These are phyloP conservation scores for Drosophila yakuba DNA, from an alignment of 1,140 invertebrate species.

Conservation along the genomic window DNA sequence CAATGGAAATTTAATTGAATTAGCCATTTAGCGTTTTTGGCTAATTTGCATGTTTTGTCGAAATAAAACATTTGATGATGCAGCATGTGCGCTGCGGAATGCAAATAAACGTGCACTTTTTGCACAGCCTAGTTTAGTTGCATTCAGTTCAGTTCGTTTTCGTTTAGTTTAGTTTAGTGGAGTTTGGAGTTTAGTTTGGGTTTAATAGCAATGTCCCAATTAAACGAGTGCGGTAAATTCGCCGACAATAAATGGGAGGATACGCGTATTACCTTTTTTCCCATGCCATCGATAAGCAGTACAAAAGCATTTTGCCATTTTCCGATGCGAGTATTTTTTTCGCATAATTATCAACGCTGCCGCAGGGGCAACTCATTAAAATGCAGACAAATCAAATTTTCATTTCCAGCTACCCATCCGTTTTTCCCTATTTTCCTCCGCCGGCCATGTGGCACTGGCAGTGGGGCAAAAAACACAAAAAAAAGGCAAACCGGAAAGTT, in stretches of 20 bases:
- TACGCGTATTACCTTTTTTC: background rate
- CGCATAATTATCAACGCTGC: constrained; percentile 65
- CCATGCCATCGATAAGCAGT: constrained; percentile 14
- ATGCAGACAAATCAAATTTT: constrained; percentile 74
- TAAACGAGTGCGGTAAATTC: constrained; percentile 43
- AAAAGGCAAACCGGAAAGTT: constrained; percentile 20
- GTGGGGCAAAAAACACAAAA: background rate
- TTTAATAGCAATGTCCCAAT: constrained; percentile 54
- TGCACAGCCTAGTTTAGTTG: constrained; percentile 23
- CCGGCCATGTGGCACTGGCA: constrained; percentile 4
- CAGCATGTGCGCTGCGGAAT: constrained; percentile 5
- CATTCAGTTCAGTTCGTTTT: constrained; percentile 8
- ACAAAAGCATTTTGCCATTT: constrained; percentile 15
- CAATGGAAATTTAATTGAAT: constrained; percentile 74
- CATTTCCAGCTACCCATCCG: constrained; percentile 34
- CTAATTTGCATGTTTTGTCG: constrained; percentile 62
- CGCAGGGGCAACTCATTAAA: constrained; percentile 68
- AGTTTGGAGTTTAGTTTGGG: background rate
- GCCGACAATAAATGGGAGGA: constrained; percentile 24
- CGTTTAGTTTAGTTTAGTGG: constrained; percentile 12
- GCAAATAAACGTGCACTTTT: constrained; percentile 36
- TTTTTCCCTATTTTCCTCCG: constrained; percentile 16
- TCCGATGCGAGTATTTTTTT: constrained; percentile 29
- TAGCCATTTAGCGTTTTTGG: constrained; percentile 69
- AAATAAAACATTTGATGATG: constrained; percentile 39